Conservation (phyloP, 2,113 vertebrate species). For the Cheilinus undulatus region DNA sequence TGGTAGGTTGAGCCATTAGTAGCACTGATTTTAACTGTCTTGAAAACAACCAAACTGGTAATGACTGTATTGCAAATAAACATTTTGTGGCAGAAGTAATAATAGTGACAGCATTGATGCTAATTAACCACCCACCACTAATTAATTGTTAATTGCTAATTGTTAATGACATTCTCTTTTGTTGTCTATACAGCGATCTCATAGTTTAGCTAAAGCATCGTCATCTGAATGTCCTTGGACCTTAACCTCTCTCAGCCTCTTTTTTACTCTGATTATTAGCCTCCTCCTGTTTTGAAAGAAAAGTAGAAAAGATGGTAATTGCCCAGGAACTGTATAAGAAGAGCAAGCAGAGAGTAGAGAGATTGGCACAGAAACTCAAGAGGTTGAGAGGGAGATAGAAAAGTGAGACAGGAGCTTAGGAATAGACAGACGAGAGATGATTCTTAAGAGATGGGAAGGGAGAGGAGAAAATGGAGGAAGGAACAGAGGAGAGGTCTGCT, state of each 20-base stretch:
- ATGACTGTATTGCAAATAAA: too few relatives aligned
- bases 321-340: slow-evolving; percentile 28
- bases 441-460: slow-evolving; percentile 49
- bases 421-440: slow-evolving; percentile 61
- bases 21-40: too few relatives aligned
- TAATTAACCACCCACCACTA: too few relatives aligned
- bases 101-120: too few relatives aligned
- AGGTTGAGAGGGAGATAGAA: slow-evolving; percentile 39
- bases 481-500: slow-evolving; percentile 60
- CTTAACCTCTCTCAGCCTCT: slow-evolving; percentile 45
- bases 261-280: slow-evolving; percentile 47
- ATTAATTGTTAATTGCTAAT: too few relatives aligned
- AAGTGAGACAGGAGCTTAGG: slow-evolving; percentile 45
- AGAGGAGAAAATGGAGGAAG: slow-evolving; percentile 55
- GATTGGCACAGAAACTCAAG: slow-evolving; percentile 27
- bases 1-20: too few relatives aligned
- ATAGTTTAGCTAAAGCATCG: too few relatives aligned
- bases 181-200: not conserved
- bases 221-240: slow-evolving; percentile 18
- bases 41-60: too few relatives aligned
- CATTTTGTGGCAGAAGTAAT: too few relatives aligned
- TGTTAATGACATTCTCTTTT: slow-evolving; percentile 15
- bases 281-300: slow-evolving; percentile 23
- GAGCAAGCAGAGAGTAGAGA: slow-evolving; percentile 26
- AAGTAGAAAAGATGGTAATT: slow-evolving; percentile 60